phyloP scores from a whole-genome alignment of 2,113 vertebrate species.

The Panthera uncia region DNA sequence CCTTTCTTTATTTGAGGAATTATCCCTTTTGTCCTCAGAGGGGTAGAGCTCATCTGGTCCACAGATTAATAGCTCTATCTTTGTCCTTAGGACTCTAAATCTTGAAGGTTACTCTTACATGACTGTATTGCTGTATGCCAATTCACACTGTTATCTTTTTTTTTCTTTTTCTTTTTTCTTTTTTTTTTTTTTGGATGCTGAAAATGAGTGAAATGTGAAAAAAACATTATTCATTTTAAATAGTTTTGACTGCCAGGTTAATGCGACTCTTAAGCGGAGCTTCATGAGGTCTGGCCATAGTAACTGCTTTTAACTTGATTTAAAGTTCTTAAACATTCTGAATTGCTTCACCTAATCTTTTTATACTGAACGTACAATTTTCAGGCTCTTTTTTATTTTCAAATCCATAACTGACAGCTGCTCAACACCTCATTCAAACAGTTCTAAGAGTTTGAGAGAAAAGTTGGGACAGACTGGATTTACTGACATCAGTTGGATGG shows the following conservation, averaged over 20 bases:
- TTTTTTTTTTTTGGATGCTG: not conserved
- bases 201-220: constrained; percentile 71
- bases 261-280: constrained; percentile 60
- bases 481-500: constrained; percentile 72
- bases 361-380: constrained; percentile 70
- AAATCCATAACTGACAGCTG: constrained; percentile 78
- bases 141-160: not conserved
- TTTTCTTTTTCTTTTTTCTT: not conserved
- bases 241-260: constrained; percentile 79
- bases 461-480: constrained; percentile 74
- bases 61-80: not conserved
- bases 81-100: not conserved
- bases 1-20: constrained; percentile 30
- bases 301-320: constrained; percentile 78
- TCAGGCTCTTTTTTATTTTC: constrained; percentile 75
- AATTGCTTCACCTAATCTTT: constrained; percentile 76
- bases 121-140: not conserved
- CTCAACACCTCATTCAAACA: constrained; percentile 76
- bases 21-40: not conserved
- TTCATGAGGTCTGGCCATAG: constrained; percentile 74
- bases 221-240: constrained; percentile 80
- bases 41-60: not conserved
- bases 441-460: constrained; percentile 78
- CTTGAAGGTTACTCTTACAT: not conserved
- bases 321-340: constrained; percentile 78